Evolutionary conservation across 2,797 vertebrate species (phyloP), one percentile per base, ranked within the genome.

Genomic region (Acropternis orthonyx): DNA sequence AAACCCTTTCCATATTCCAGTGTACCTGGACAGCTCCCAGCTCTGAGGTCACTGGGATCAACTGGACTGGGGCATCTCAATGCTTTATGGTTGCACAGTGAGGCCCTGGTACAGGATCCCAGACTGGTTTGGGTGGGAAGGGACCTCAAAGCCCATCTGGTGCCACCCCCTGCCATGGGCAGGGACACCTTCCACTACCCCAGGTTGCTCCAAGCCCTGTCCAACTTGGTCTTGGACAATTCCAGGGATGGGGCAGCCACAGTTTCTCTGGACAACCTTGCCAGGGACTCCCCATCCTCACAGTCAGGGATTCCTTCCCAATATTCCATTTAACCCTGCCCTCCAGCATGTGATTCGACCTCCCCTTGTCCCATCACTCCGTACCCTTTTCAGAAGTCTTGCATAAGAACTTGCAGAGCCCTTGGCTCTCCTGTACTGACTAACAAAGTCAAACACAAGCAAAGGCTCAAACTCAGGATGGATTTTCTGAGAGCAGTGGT

Each of bases 401-500:
- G 3, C 16, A 3, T 0, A 2, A 27, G 18, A 28, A 19, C 8
- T 8, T 4, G 2, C 34, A 43, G 32, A 6, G 23, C 46, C 17
- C 5, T 32, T 2, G 37, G 28, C 30, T 30, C 34, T 30, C 28
- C 54, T 39, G 66, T 8, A 20, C 21, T 6, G 43, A 9, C 10
- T 3, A 5, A 4, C 0, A 7, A 2, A 14, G 21, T 2, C 2
- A 4, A 39, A 7, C 36, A 5, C 0, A 12, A 67, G 5, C 34
- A 13, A 39, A 27, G 65, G 7, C 56, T 19, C 56, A 39, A 18
- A 12, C 2, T 36, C 51, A 2, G 36, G 7, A 6, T 2, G 27
- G 41, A 23, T 7, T 30, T 39, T 28, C 41, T 3, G 4, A 4
- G 52, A 51, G 49, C 49, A 26, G 26, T 49, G 48, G 48, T 26